These are phyloP conservation scores for Paedocypris sp. DNA, from an alignment of 2,113 vertebrate genomes.

Conservation along the genomic window DNA sequence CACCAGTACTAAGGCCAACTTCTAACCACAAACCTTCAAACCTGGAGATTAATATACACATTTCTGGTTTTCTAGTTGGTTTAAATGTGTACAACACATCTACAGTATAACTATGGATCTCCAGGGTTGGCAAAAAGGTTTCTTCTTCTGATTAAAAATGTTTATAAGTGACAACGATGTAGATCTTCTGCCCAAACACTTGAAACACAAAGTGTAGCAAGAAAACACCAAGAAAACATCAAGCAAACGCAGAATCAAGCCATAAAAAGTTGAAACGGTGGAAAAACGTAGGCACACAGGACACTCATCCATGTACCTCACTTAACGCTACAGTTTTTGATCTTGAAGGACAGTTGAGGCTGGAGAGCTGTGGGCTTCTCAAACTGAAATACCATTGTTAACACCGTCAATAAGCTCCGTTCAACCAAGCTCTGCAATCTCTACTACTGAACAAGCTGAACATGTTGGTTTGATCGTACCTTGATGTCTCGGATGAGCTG, in stretches of 20 bases:
- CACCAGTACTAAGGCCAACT: too few relatives aligned
- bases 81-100: too few relatives aligned
- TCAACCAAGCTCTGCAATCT: not conserved
- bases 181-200: too few relatives aligned
- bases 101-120: too few relatives aligned
- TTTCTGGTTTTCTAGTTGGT: too few relatives aligned
- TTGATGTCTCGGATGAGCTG: slow-evolving; percentile 87
- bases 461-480: slow-evolving; percentile 46
- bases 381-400: slow-evolving; percentile 20
- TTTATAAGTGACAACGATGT: too few relatives aligned
- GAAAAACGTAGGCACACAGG: slow-evolving; percentile 37
- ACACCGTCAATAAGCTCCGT: not conserved
- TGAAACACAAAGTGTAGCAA: not conserved
- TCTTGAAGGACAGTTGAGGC: slow-evolving; percentile 46
- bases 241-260: not conserved
- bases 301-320: slow-evolving; percentile 49
- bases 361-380: slow-evolving; percentile 42
- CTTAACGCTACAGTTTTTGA: slow-evolving; percentile 49
- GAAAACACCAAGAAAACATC: not conserved
- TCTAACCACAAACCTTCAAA: too few relatives aligned
- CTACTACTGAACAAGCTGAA: not conserved
- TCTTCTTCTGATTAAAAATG: too few relatives aligned
- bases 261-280: not conserved
- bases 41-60: too few relatives aligned
- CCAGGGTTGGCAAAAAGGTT: too few relatives aligned